Evolutionary conservation across 2,888 invertebrate genomes (phyloP).

Genomic region (Drosophila atripex): DNA sequence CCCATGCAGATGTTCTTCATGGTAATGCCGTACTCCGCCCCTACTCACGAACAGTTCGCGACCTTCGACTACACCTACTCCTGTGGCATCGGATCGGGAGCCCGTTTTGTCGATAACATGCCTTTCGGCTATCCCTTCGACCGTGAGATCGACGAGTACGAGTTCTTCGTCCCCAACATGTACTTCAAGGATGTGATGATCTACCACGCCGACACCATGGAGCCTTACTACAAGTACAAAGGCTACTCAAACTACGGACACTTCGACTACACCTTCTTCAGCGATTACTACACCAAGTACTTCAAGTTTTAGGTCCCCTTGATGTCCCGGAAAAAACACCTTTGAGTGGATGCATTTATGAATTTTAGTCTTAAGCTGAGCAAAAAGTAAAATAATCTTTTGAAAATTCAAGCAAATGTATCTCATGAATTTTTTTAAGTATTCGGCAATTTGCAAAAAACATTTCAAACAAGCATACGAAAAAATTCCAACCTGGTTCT

Average conservation of each 20-base stretch:
- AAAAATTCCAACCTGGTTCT: neutral
- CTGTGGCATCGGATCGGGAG: slow-evolving; percentile 85
- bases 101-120: slow-evolving; percentile 86
- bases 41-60: slow-evolving; percentile 78
- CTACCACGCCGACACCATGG: slow-evolving; percentile 86
- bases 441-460: neutral
- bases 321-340: neutral
- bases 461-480: neutral
- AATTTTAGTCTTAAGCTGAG: slow-evolving; percentile 45
- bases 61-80: slow-evolving; percentile 85
- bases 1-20: slow-evolving; percentile 87
- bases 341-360: neutral
- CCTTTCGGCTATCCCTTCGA: slow-evolving; percentile 91
- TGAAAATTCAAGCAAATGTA: slow-evolving; percentile 39
- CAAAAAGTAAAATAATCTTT: slow-evolving; percentile 67
- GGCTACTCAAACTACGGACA: slow-evolving; percentile 70
- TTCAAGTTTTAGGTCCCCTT: slow-evolving; percentile 53
- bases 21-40: slow-evolving; percentile 84
- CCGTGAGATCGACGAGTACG: slow-evolving; percentile 86
- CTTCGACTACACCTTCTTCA: slow-evolving; percentile 75
- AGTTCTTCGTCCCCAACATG: slow-evolving; percentile 88
- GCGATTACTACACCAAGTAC: slow-evolving; percentile 67
- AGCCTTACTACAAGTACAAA: slow-evolving; percentile 69
- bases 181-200: slow-evolving; percentile 87
- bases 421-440: neutral